Evolutionary conservation across 2,797 vertebrate species (phyloP).

Genomic region (Dendrocincla tyrannina): DNA sequence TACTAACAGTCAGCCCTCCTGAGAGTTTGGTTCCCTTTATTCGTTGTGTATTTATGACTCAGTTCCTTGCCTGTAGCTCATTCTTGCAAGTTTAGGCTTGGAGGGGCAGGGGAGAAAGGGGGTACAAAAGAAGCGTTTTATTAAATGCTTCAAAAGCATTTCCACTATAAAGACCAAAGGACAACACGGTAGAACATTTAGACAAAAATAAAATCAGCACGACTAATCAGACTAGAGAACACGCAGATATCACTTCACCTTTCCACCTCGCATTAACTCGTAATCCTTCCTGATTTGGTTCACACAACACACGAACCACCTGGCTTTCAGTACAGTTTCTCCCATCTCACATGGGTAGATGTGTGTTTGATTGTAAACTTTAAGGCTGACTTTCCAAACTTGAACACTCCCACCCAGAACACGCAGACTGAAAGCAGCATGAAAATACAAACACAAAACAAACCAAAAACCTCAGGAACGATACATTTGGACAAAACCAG

Average conservation of each 20-base stretch:
- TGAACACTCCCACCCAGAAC: not conserved
- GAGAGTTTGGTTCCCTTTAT: not conserved
- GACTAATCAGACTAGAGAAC: constrained; percentile 4
- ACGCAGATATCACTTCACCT: not conserved
- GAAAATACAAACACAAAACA: not conserved
- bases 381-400: not conserved
- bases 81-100: not conserved
- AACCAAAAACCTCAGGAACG: not conserved
- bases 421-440: not conserved
- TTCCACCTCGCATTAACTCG: not conserved
- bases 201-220: not conserved
- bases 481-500: not conserved
- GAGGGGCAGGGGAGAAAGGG: not conserved
- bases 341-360: not conserved
- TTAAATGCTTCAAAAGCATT: not conserved
- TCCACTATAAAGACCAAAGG: not conserved
- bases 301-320: not conserved
- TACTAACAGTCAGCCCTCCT: not conserved
- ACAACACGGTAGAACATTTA: not conserved
- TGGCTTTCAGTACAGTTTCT: not conserved
- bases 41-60: not conserved
- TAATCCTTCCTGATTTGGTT: not conserved
- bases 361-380: not conserved
- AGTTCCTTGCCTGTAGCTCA: not conserved
- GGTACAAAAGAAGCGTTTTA: not conserved